These are phyloP conservation scores for Lutjanus erythropterus DNA, from an alignment of 2,113 vertebrate species.

Conservation along the genomic window DNA sequence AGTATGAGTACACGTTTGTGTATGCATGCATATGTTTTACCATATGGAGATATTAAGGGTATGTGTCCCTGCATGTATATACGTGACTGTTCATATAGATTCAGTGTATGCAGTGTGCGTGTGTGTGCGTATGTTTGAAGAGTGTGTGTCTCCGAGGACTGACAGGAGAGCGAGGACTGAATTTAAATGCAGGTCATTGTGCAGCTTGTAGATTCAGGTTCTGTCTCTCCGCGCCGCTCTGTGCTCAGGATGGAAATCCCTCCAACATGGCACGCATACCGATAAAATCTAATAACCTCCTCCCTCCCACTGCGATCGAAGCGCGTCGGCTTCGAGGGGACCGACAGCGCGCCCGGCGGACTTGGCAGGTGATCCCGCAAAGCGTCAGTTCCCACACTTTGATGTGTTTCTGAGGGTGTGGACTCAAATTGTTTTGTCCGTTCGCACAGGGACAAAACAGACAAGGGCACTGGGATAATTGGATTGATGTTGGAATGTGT, in stretches of 20 bases:
- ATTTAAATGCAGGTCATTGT: slow-evolving; percentile 54
- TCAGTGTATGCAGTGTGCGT: slow-evolving; percentile 8
- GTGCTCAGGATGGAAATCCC: slow-evolving; percentile 46
- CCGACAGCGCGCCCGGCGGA: not conserved
- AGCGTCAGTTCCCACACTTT: slow-evolving; percentile 25
- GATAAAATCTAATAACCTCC: slow-evolving; percentile 44
- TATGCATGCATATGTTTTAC: slow-evolving; percentile 1
- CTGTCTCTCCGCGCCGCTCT: slow-evolving; percentile 12
- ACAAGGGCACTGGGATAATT: slow-evolving; percentile 70
- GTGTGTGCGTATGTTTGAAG: slow-evolving; percentile 6
- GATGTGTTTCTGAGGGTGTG: slow-evolving; percentile 31
- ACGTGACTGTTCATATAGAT: slow-evolving; percentile 22
- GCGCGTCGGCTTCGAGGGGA: not conserved
- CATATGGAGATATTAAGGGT: not conserved
- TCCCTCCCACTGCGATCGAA: slow-evolving; percentile 19
- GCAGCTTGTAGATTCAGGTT: slow-evolving; percentile 39
- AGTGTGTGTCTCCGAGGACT: slow-evolving; percentile 41
- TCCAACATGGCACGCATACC: slow-evolving; percentile 29
- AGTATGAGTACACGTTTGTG: not conserved
- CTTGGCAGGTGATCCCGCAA: slow-evolving; percentile 28
- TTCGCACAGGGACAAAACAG: slow-evolving; percentile 37
- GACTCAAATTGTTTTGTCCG: slow-evolving; percentile 42
- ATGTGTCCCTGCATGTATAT: not conserved
- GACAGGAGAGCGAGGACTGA: slow-evolving; percentile 20
- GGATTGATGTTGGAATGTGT: slow-evolving; percentile 64